phyloP scores from a whole-genome alignment of 2,113 vertebrate genomes.

The Pluvialis apricaria region DNA sequence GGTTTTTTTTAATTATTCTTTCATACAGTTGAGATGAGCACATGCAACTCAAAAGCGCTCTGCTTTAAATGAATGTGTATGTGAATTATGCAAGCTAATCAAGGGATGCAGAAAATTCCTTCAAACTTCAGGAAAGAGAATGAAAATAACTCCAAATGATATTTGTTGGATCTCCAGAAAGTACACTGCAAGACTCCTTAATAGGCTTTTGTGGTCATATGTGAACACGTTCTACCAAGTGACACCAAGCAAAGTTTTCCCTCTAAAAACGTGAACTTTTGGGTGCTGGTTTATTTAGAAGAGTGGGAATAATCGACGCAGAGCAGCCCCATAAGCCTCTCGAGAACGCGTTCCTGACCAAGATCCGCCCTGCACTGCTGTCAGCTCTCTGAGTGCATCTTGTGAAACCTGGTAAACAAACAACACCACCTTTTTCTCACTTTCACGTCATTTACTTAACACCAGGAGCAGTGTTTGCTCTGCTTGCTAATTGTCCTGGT shows the following conservation, averaged over 20 bases:
- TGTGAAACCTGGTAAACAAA: background rate
- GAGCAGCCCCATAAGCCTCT: background rate
- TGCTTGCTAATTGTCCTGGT: background rate
- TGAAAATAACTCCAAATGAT: background rate
- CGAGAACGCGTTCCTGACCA: accelerated
- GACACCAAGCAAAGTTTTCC: background rate
- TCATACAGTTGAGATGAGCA: background rate
- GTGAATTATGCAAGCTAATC: background rate
- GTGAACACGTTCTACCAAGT: background rate
- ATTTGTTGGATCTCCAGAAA: background rate
- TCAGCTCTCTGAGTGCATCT: background rate
- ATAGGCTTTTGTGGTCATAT: background rate
- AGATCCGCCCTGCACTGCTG: background rate
- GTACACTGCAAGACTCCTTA: background rate
- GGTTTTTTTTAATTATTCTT: background rate
- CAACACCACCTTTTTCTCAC: background rate
- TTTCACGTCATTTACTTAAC: background rate
- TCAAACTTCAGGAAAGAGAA: background rate
- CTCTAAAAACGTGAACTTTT: background rate
- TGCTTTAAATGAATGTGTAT: background rate
- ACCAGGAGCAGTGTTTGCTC: background rate
- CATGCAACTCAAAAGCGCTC: background rate
- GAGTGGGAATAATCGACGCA: background rate
- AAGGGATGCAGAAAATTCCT: background rate
- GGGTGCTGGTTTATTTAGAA: background rate